Evolutionary conservation across 1,140 invertebrate species (phyloP), one percentile per base, ranked within the genome.

Genomic region (Drosophila miranda): DNA sequence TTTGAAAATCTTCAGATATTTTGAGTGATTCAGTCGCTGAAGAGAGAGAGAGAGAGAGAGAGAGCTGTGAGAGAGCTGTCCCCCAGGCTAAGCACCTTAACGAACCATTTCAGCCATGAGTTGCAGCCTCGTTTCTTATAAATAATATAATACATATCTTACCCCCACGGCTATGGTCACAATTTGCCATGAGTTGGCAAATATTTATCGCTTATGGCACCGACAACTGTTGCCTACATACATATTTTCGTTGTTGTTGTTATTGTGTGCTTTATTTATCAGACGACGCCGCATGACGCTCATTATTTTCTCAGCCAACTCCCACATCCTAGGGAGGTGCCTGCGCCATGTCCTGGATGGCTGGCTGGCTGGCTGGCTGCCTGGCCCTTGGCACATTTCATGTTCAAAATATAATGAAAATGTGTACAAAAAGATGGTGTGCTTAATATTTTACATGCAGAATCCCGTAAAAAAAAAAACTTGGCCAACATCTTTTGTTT

Each of bases 391-490:
- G 42, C 48, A 45, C 52, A 64, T 46, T 72, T 73, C 55, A 48
- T 52, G 69, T 51, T 26, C 44, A 56, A 61, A 61, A 57, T 53
- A 63, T 75, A 75, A 84, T 79, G 71, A 79, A 79, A 84, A 61
- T 67, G 72, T 38, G 34, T 50, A 28, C 53, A 50, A 78, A 83
- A 60, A 83, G 50, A 83, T 86, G 76, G 68, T 63, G 59, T 80
- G 72, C 80, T 38, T 75, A 82, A 78, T 82, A 82, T 83, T 82
- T 82, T 66, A 75, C 77, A 79, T 79, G 76, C 43, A 57, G 42
- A 28, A 43, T 54, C 41, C 16, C 16, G 16, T 16, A 16, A 16
- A 16, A 16, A 16, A 57, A 50, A 77, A 77, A 71, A 77, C 59
- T 76, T 64, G 75, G 41, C 67, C 50, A 72, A 64, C 76, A 75